These are phyloP conservation scores for Apostichopus japonicus DNA, from an alignment of 35 echinoderm and acorn worm genomes.

Conservation along the genomic window DNA sequence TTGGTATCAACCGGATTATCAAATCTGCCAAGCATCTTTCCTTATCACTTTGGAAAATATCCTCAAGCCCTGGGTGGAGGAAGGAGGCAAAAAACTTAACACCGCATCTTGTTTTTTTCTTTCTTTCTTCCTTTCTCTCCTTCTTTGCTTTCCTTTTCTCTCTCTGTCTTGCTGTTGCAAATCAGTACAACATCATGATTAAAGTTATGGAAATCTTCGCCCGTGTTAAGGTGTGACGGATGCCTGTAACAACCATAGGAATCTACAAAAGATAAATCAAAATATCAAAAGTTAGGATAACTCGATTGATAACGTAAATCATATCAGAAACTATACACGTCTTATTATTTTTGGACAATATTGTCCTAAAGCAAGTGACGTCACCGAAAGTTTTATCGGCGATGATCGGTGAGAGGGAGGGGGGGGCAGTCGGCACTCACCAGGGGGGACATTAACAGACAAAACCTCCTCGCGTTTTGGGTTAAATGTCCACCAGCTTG, in stretches of 20 bases:
- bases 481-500: too few species aligned
- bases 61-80: slow-evolving; percentile 9
- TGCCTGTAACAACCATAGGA: neutral
- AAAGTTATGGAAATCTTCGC: neutral
- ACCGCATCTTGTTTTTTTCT: neutral
- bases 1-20: slow-evolving; percentile 32
- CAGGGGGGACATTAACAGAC: too few species aligned
- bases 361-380: too few species aligned
- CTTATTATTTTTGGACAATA: too few species aligned
- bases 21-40: slow-evolving; percentile 26
- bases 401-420: too few species aligned
- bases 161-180: neutral
- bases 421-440: too few species aligned
- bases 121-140: neutral
- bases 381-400: too few species aligned
- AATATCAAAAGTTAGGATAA: too few species aligned
- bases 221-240: neutral
- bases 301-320: too few species aligned
- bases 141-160: neutral
- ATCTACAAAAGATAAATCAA: neutral
- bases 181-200: neutral
- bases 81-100: neutral
- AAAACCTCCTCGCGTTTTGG: too few species aligned
- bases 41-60: slow-evolving; percentile 46
- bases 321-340: too few species aligned